Evolutionary conservation across 1,140 invertebrate genomes (phyloP), one percentile per base, ranked within the genome.

Genomic region (Goniozus legneri): DNA sequence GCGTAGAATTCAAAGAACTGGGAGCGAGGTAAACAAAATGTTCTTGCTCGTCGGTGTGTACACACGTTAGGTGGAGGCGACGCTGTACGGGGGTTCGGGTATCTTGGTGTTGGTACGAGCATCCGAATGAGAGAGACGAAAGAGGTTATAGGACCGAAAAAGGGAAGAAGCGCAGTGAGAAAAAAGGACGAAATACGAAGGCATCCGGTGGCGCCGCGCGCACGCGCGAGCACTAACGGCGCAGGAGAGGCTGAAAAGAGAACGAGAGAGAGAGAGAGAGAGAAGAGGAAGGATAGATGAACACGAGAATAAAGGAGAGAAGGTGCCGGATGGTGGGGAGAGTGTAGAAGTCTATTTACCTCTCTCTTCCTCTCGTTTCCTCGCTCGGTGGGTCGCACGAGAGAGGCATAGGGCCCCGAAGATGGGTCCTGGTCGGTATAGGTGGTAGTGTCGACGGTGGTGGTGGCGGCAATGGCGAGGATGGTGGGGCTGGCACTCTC

Each of bases 21-120:
- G 54, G 56, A 69, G 58, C 65, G 70, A 69, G 56, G 67, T 73
- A 73, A 73, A 72, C 67, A 73, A 75, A 73, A 73, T 75, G 71
- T 70, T 71, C 66, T 54, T 63, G 56, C 50, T 35, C 35, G 56
- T 54, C 54, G 49, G 52, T 64, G 52, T 39, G 37, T 48, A 42
- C 20, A 46, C 50, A 47, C 39, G 19, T 15, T 42, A 15, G 37
- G 18, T 43, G 38, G 21, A 12, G 14, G 10, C 13, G 36, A 4
- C 22, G 20, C n/a, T n/a, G n/a, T n/a, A n/a, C n/a, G 24, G 10
- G 24, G 10, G 24, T 10, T 6, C 4, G 24, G 10, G 4, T 27
- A 27, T 27, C 4, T 10, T 6, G 24, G 24, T 27, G 4, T 6
- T 4, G 4, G 24, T 27, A 10, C 10, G 4, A 6, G 24, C 10